These are phyloP conservation scores for Anastatus disparis DNA, from an alignment of 1,140 invertebrate genomes.

Conservation along the genomic window DNA sequence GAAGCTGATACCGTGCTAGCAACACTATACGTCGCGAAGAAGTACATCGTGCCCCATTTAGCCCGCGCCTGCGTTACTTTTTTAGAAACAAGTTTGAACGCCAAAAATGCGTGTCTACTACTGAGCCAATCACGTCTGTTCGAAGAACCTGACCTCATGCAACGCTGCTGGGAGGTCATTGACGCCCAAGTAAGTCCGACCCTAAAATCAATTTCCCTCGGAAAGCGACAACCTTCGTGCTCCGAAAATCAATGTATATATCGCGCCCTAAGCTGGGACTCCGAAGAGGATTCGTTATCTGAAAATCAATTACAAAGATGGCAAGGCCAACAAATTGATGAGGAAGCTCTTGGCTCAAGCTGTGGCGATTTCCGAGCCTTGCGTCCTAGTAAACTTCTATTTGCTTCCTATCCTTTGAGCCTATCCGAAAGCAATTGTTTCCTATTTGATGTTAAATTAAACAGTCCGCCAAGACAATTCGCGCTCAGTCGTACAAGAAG, in stretches of 20 bases:
- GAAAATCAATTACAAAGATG: conserved; percentile 55
- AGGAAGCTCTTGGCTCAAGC: conserved; percentile 22
- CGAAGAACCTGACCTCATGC: conserved; percentile 93
- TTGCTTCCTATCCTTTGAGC: conserved; percentile 45
- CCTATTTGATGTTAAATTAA: conserved; percentile 46
- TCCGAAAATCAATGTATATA: conserved; percentile 43
- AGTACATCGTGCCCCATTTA: conserved; percentile 92
- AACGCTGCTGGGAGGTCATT: conserved; percentile 94
- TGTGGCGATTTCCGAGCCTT: conserved; percentile 14
- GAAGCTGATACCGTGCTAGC: conserved; percentile 91
- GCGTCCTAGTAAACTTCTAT: conserved; percentile 40
- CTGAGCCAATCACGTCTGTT: conserved; percentile 90
- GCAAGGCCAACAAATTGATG: conserved; percentile 41
- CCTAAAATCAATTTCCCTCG: conserved; percentile 44
- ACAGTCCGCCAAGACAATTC: conserved; percentile 40
- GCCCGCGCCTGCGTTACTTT: conserved; percentile 91
- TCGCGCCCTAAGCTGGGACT: conserved; percentile 50
- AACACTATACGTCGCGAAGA: conserved; percentile 91
- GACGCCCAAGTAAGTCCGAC: conserved; percentile 82
- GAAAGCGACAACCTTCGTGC: conserved; percentile 10
- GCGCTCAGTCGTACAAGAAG: conserved; percentile 58
- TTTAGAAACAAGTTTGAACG: conserved; percentile 90
- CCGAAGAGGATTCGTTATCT: conserved; percentile 38
- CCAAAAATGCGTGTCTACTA: conserved; percentile 91
- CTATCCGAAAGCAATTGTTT: conserved; percentile 52